Percentiles rank a stretch among this genome's conserved stretches.
These are phyloP conservation scores for Hippocampus barbouri DNA, from an alignment of 2,113 vertebrate species.

Conservation along the genomic window DNA sequence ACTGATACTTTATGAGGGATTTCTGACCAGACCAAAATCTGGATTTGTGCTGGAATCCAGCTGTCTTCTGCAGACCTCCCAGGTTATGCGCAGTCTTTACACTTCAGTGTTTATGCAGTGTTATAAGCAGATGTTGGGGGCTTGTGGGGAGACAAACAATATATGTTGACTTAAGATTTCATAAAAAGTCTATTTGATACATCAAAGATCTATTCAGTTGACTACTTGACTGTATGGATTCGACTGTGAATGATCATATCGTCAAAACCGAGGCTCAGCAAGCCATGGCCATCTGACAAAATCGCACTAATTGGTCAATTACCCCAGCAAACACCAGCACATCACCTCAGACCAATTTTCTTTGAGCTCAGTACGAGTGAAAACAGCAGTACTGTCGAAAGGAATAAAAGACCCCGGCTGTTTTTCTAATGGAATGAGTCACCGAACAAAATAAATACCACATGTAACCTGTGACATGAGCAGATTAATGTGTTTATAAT, in stretches of 20 bases:
- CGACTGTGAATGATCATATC: slow-evolving; percentile 54
- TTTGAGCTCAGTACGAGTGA: slow-evolving; percentile 48
- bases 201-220: slow-evolving; percentile 39
- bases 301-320: slow-evolving; percentile 69
- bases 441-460: slow-evolving; percentile 69
- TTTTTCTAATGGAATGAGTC: slow-evolving; percentile 72
- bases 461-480: slow-evolving; percentile 77
- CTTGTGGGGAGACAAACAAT: slow-evolving; percentile 1
- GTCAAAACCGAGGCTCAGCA: slow-evolving; percentile 43
- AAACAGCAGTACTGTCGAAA: slow-evolving; percentile 60
- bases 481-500: slow-evolving; percentile 77
- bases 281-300: slow-evolving; percentile 52
- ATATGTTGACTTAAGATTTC: slow-evolving; percentile 8
- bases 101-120: slow-evolving; percentile 15
- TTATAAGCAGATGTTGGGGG: slow-evolving; percentile 12
- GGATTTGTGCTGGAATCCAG: slow-evolving; percentile 34
- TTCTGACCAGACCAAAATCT: slow-evolving; percentile 44
- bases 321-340: slow-evolving; percentile 40
- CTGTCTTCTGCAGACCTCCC: slow-evolving; percentile 48
- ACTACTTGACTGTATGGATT: slow-evolving; percentile 56
- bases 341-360: slow-evolving; percentile 55
- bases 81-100: slow-evolving; percentile 21
- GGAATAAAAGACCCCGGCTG: slow-evolving; percentile 65
- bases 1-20: slow-evolving; percentile 42
- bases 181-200: slow-evolving; percentile 38